Evolutionary conservation across 2,797 vertebrate species (phyloP).

Genomic region (Falco naumanni): DNA sequence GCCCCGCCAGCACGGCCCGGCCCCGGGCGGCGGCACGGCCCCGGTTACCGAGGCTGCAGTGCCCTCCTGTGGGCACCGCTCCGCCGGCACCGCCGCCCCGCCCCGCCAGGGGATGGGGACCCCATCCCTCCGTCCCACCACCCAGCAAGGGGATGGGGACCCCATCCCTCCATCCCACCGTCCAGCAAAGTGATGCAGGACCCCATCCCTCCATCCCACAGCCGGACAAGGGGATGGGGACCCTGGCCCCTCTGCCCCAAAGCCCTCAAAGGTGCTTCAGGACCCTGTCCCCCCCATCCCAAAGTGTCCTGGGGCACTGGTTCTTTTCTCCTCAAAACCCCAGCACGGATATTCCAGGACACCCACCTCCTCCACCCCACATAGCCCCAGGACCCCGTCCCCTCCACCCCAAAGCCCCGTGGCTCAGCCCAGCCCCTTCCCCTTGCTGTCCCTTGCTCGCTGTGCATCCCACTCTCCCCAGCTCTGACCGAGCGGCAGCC

Average conservation of each 20-base stretch:
- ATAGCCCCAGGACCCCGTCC: neutral
- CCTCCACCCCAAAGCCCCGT: neutral
- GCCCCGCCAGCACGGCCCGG: neutral
- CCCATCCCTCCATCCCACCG: accelerated
- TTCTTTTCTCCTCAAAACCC: neutral
- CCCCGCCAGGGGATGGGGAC: neutral
- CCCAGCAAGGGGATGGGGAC: neutral
- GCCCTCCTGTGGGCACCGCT: slow-evolving; percentile 24
- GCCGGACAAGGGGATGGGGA: too few relatives aligned
- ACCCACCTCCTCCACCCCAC: neutral
- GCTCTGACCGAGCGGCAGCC: neutral
- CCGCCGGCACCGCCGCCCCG: neutral
- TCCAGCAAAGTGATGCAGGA: neutral
- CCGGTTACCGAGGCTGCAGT: neutral
- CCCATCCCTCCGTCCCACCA: neutral
- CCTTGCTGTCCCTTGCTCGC: neutral
- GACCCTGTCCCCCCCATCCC: neutral
- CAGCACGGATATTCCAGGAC: neutral
- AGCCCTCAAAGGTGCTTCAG: neutral
- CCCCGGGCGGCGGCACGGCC: neutral
- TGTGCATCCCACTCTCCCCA: neutral
- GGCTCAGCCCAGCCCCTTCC: neutral
- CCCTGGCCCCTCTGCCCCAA: neutral
- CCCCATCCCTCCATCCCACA: neutral
- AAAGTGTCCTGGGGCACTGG: neutral